Evolutionary conservation across 2,797 vertebrate genomes (phyloP).

Genomic region (Acanthurus lineatus): DNA sequence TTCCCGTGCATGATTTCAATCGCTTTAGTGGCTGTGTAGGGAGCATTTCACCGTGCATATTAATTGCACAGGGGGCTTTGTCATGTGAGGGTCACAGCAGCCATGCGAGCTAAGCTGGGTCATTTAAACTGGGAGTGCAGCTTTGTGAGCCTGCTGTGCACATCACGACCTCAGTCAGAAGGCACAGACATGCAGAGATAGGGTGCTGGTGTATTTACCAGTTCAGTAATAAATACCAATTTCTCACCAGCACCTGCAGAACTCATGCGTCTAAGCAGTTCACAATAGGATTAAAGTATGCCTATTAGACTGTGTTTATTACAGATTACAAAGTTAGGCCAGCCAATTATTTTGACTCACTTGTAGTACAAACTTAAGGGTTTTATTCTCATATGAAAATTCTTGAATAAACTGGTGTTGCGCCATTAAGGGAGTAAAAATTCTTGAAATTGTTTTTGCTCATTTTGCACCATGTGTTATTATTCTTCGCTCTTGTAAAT

Average conservation of each 20-base stretch:
- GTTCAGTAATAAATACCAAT: conserved; percentile 88
- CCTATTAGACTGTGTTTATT: conserved; percentile 76
- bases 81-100: conserved; percentile 89
- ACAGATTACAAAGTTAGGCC: conserved; percentile 72
- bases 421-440: background rate
- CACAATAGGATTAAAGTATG: conserved; percentile 76
- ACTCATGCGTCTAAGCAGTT: conserved; percentile 79
- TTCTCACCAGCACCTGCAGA: conserved; percentile 86
- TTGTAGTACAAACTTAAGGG: background rate
- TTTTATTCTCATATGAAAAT: conserved; percentile 13
- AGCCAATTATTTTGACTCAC: conserved; percentile 39
- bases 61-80: conserved; percentile 96
- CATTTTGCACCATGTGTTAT: background rate
- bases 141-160: conserved; percentile 91
- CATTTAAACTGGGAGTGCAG: conserved; percentile 90
- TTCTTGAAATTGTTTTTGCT: background rate
- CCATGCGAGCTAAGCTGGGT: conserved; percentile 93
- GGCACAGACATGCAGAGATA: conserved; percentile 78
- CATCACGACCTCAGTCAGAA: conserved; percentile 86
- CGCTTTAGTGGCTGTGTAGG: conserved; percentile 91
- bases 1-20: conserved; percentile 93
- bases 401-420: conserved; percentile 2
- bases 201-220: conserved; percentile 89
- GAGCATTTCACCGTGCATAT: conserved; percentile 97
- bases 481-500: background rate